A percentile compares a stretch with the other conserved stretches of the same genome.
These are phyloP conservation scores for Oeneis ivallda DNA, from an alignment of 2,888 invertebrate genomes.

Conservation along the genomic window DNA sequence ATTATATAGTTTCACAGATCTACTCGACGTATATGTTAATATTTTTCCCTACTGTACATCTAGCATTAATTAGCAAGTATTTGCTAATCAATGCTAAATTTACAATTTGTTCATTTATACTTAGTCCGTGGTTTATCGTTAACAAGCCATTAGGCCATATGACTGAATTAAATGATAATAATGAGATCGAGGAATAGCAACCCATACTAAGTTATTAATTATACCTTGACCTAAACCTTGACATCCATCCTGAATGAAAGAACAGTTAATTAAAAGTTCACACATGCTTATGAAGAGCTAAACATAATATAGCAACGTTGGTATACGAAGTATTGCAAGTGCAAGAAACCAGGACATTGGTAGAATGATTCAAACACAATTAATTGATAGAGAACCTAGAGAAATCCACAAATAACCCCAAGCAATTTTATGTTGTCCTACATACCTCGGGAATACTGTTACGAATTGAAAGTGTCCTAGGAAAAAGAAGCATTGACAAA, in stretches of 20 bases:
- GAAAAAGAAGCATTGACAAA: neutral
- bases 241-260: constrained; percentile 7
- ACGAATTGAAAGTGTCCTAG: too few relatives aligned
- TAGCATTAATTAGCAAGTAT: neutral
- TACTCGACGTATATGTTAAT: neutral
- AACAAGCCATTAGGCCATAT: neutral
- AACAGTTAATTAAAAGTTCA: constrained; percentile 3
- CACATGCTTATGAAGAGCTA: constrained; percentile 32
- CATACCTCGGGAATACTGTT: too few relatives aligned
- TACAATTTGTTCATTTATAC: neutral
- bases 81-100: neutral
- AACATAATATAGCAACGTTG: constrained; percentile 41
- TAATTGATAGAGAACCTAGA: too few relatives aligned
- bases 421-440: too few relatives aligned
- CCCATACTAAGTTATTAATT: neutral
- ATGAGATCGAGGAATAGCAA: neutral
- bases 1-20: neutral
- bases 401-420: too few relatives aligned
- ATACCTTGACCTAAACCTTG: constrained; percentile 1
- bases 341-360: neutral
- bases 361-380: neutral
- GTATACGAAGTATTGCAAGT: neutral
- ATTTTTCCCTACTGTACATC: neutral
- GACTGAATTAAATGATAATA: neutral
- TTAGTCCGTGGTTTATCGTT: neutral